phyloP scores from a whole-genome alignment of 2,113 vertebrate species.

The Mastomys coucha region DNA sequence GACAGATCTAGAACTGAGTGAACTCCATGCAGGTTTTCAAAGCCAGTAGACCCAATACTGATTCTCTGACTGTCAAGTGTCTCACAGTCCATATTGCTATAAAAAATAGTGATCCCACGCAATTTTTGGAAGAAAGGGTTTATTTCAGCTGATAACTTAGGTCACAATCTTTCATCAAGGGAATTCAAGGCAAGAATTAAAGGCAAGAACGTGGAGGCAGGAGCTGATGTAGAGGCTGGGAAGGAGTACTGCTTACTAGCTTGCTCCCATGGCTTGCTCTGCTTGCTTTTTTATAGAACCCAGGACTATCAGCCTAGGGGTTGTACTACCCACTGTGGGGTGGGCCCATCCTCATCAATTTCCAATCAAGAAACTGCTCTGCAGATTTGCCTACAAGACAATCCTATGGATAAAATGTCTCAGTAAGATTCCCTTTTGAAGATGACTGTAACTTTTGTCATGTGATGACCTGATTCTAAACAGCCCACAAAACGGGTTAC shows the following conservation, averaged over 20 bases:
- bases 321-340: not conserved
- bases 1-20: not conserved
- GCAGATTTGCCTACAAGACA: not conserved
- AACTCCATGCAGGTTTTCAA: not conserved
- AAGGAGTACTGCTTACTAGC: not conserved
- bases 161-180: not conserved
- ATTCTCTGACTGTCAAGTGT: too few relatives aligned
- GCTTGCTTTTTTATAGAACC: not conserved
- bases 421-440: not conserved
- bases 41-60: fast-evolving
- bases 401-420: not conserved
- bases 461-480: not conserved
- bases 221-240: not conserved
- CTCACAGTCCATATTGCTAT: not conserved
- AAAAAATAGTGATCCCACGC: not conserved
- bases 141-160: not conserved
- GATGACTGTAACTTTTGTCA: not conserved
- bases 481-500: not conserved
- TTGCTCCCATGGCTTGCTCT: not conserved
- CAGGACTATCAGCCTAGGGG: not conserved
- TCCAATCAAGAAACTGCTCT: not conserved
- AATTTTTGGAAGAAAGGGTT: not conserved
- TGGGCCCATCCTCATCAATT: not conserved
- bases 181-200: not conserved
- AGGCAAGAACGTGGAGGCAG: not conserved